phyloP scores from a whole-genome alignment of 2,888 invertebrate species.

The Galerucella calmariensis region DNA sequence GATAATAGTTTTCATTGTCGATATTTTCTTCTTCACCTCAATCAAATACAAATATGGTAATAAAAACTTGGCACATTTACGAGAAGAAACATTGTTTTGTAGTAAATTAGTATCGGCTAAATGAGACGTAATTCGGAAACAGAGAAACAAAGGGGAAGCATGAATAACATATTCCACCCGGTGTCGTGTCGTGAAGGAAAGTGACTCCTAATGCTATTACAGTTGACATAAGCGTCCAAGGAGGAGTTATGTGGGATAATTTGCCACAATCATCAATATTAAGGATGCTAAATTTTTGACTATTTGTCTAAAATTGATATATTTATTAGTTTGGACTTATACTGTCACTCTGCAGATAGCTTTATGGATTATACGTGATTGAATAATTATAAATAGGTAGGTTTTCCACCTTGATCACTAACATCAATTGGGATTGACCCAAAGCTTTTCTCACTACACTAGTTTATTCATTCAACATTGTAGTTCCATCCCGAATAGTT shows the following conservation, averaged over 20 bases:
- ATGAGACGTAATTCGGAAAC: slow-evolving; percentile 43
- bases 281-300: not conserved
- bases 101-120: slow-evolving; percentile 43
- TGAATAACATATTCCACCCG: slow-evolving; percentile 52
- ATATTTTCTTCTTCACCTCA: not conserved
- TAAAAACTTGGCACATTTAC: slow-evolving; percentile 17
- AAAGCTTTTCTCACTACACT: no score
- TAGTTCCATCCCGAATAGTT: no score
- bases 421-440: no score
- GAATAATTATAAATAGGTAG: no score
- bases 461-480: no score
- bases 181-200: slow-evolving; percentile 38
- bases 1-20: not conserved
- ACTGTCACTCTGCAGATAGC: no score
- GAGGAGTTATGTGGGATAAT: not conserved
- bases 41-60: slow-evolving; percentile 4
- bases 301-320: not conserved
- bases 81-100: slow-evolving; percentile 14
- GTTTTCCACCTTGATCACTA: no score
- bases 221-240: slow-evolving; percentile 40
- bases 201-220: slow-evolving; percentile 39
- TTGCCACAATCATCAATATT: not conserved
- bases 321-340: not conserved
- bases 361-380: no score
- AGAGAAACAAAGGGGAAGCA: slow-evolving; percentile 46